Evolutionary conservation across 2,113 vertebrate species (phyloP).

Genomic region (human (Homo sapiens)): DNA sequence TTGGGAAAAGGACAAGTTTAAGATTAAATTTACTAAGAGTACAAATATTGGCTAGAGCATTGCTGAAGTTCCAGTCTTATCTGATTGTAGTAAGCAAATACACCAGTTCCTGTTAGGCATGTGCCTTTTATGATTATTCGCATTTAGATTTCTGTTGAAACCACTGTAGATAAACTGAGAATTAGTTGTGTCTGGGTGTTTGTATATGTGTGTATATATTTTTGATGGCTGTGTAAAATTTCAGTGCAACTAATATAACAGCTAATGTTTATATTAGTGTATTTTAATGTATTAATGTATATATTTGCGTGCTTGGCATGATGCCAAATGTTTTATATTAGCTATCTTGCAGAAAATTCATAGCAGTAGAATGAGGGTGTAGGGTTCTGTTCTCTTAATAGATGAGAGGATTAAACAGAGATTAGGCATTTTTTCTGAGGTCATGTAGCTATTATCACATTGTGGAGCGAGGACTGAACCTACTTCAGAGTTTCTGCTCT

Average conservation of each 20-base stretch:
- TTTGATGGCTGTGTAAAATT: constrained; percentile 35
- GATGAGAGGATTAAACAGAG: neutral
- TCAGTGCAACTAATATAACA: neutral
- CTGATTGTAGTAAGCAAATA: constrained; percentile 7
- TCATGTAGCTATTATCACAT: neutral
- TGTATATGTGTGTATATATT: neutral
- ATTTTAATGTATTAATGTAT: too few species aligned
- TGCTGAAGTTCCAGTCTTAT: neutral
- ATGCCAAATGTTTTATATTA: neutral
- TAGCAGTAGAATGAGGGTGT: neutral
- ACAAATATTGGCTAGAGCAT: neutral
- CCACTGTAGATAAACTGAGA: neutral
- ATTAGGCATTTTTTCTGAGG: neutral
- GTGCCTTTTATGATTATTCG: neutral
- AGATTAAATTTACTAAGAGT: constrained; percentile 17
- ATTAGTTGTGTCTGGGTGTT: neutral
- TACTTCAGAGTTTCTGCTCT: neutral
- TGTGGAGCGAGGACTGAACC: neutral
- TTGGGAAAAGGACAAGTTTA: neutral
- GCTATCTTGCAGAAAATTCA: neutral
- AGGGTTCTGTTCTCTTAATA: neutral
- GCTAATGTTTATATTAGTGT: neutral
- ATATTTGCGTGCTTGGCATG: neutral
- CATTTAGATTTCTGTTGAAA: constrained; percentile 12
- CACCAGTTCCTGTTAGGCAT: neutral